These are phyloP conservation scores for Halictus rubicundus DNA, from an alignment of 1,140 invertebrate species.

Conservation along the genomic window DNA sequence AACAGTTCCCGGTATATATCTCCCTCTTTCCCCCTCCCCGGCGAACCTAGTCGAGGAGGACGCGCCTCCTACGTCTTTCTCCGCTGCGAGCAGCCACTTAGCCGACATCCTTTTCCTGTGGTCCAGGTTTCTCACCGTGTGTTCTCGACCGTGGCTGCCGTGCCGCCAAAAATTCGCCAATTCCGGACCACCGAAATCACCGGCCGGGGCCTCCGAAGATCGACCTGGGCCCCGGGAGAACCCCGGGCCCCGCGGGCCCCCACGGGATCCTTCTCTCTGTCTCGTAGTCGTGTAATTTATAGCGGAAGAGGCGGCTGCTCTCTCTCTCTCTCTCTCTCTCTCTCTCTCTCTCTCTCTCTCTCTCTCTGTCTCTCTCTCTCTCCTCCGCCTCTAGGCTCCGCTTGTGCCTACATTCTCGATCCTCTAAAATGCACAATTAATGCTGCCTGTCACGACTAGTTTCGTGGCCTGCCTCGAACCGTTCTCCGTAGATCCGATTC, in stretches of 20 bases:
- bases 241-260: constrained; percentile 23
- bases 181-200: constrained; percentile 66
- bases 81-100: constrained; percentile 38
- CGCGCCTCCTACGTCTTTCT: constrained; percentile 17
- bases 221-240: constrained; percentile 1
- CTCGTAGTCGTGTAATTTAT: constrained; percentile 75
- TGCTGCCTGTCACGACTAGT: constrained; percentile 45
- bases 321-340: too few relatives aligned
- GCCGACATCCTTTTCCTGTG: constrained; percentile 36
- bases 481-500: constrained; percentile 4
- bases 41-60: not conserved
- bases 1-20: constrained; percentile 64
- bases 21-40: too few relatives aligned
- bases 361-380: not conserved
- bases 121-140: constrained; percentile 36
- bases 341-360: not conserved
- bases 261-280: not conserved
- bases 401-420: constrained; percentile 24
- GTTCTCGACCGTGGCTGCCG: constrained; percentile 23
- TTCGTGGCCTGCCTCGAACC: not conserved
- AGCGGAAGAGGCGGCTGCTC: constrained; percentile 72
- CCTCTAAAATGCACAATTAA: constrained; percentile 58
- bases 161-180: constrained; percentile 46
- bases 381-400: too few relatives aligned
- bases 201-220: constrained; percentile 53